Conservation (phyloP, 2,113 vertebrate species). For the Podiceps cristatus region DNA sequence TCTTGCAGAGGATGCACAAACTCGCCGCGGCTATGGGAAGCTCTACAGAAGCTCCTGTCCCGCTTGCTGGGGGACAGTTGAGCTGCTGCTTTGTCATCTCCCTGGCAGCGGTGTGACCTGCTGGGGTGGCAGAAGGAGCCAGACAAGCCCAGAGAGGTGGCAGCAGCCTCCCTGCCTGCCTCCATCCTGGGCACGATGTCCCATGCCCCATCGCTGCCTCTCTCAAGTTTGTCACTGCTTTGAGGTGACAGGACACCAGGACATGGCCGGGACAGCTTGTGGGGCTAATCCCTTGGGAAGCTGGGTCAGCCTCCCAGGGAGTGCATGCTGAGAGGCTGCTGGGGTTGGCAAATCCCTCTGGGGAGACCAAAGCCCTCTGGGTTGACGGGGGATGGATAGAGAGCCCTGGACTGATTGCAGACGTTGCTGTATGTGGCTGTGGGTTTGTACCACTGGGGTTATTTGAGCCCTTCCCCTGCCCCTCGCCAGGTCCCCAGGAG, state of each 20-base stretch:
- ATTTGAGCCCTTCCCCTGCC: background rate
- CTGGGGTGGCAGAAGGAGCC: background rate
- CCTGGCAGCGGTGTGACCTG: background rate
- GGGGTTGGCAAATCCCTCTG: background rate
- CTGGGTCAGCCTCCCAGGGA: background rate
- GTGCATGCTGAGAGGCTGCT: background rate
- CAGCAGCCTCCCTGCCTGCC: background rate
- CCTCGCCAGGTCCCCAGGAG: background rate
- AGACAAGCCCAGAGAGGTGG: background rate
- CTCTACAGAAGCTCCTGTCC: background rate
- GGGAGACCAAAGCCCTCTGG: background rate
- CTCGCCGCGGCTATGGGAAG: background rate
- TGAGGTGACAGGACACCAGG: background rate
- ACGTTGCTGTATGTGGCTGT: background rate
- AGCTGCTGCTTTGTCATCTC: background rate
- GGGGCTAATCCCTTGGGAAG: background rate
- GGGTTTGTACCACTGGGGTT: background rate
- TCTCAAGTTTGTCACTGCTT: background rate
- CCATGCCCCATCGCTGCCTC: background rate
- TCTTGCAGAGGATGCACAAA: accelerated
- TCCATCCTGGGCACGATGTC: background rate
- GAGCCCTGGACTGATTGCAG: background rate
- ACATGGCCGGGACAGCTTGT: background rate
- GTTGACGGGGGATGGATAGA: background rate
- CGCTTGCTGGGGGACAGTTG: background rate